phyloP scores from a whole-genome alignment of 1,140 invertebrate species.

The Drosophila suzukii region DNA sequence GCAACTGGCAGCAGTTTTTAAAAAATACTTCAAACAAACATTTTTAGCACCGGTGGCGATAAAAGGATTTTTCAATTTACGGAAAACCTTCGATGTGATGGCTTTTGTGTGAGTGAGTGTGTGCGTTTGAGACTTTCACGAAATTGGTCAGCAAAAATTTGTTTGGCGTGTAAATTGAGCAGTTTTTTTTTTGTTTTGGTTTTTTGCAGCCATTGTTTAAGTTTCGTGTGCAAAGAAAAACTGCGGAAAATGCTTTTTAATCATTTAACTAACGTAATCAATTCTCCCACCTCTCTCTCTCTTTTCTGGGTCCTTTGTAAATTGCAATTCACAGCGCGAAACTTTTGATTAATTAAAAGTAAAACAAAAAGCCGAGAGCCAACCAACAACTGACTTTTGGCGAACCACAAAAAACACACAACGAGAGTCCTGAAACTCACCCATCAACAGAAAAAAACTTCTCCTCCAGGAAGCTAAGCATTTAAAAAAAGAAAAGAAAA shows the following conservation, averaged over 20 bases:
- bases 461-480: conserved; percentile 19
- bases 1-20: conserved; percentile 8
- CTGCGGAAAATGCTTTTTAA: conserved; percentile 42
- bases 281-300: conserved; percentile 49
- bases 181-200: conserved; percentile 22
- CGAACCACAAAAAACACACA: conserved; percentile 22
- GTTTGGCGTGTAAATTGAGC: conserved; percentile 25
- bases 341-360: conserved; percentile 78
- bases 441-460: conserved; percentile 1
- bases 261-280: conserved; percentile 74
- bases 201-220: conserved; percentile 13
- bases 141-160: conserved; percentile 57
- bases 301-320: conserved; percentile 9
- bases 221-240: conserved; percentile 10
- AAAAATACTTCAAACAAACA: conserved; percentile 32
- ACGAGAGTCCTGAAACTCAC: conserved; percentile 12
- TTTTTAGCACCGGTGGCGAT: conserved; percentile 25
- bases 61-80: conserved; percentile 43
- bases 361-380: conserved; percentile 43
- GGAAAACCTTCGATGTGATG: conserved; percentile 21
- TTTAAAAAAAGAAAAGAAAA: neutral
- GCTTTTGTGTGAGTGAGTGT: conserved; percentile 9
- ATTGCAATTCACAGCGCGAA: conserved; percentile 67
- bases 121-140: conserved; percentile 16
- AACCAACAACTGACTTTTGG: conserved; percentile 29